A percentile compares a stretch with the other conserved stretches of the same genome.
Conservation (phyloP, 1,140 invertebrate species). For the Drosophila punjabiensis region DNA sequence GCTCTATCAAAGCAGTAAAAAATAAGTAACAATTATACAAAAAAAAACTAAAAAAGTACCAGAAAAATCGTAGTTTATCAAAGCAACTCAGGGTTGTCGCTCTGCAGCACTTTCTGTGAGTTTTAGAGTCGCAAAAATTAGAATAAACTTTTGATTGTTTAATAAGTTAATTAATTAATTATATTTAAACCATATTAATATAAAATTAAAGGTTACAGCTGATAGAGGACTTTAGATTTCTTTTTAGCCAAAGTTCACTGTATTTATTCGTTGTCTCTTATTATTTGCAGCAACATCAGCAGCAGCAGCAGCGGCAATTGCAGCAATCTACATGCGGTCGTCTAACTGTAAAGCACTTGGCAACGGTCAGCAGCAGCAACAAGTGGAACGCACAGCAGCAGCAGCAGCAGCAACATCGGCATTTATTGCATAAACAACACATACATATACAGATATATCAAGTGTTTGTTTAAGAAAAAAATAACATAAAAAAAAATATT, state of each 20-base stretch:
- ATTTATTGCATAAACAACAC: constrained; percentile 60
- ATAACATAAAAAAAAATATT: not conserved
- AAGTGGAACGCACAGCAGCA: constrained; percentile 58
- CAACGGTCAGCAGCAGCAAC: constrained; percentile 66
- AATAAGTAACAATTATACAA: not conserved
- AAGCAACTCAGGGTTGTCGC: not conserved
- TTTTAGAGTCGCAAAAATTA: not conserved
- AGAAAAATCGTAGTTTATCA: not conserved
- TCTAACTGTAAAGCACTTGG: constrained; percentile 74
- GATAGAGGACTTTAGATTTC: not conserved
- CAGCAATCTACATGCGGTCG: constrained; percentile 69
- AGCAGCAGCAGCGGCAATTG: constrained; percentile 32
- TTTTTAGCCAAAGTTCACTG: not conserved
- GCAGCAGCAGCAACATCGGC: constrained; percentile 28
- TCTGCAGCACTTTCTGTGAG: not conserved
- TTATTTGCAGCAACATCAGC: constrained; percentile 23
- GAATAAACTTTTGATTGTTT: too few species aligned
- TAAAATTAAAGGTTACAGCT: not conserved
- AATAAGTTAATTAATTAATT: too few species aligned
- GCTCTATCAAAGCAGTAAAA: not conserved
- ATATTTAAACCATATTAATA: not conserved
- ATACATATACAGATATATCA: constrained; percentile 16
- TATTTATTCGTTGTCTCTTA: constrained; percentile 14
- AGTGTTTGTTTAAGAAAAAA: not conserved
- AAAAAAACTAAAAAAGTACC: not conserved